Evolutionary conservation across 2,888 invertebrate species (phyloP).

Genomic region (Eristalis tenax): DNA sequence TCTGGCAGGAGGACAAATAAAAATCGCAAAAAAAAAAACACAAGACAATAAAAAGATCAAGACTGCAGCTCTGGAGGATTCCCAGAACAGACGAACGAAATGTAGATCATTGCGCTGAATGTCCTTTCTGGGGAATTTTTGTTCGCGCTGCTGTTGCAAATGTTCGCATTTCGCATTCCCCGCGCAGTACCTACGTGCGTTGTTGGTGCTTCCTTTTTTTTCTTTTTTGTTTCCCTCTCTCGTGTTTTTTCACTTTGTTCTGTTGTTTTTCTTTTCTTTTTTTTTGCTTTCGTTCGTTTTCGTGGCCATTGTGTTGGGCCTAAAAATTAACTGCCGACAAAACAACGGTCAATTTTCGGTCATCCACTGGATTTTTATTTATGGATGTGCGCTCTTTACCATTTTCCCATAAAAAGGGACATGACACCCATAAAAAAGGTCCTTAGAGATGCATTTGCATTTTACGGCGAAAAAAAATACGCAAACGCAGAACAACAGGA

Average conservation of each 20-base stretch:
- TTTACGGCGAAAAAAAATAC: conserved; percentile 67
- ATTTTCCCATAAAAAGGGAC: conserved; percentile 47
- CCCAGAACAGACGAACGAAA: conserved; percentile 38
- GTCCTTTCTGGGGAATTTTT: conserved; percentile 52
- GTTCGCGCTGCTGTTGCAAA: conserved; percentile 1
- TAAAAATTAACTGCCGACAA: conserved; percentile 65
- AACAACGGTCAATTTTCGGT: conserved; percentile 69
- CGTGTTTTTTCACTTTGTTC: not conserved
- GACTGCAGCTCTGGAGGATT: conserved; percentile 5
- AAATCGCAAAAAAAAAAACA: conserved; percentile 22
- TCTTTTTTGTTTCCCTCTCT: conserved; percentile 31
- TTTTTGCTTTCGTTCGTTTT: not conserved
- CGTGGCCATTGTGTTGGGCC: conserved; percentile 40
- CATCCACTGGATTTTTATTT: conserved; percentile 69
- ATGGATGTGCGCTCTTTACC: conserved; percentile 54
- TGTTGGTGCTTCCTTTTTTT: not conserved
- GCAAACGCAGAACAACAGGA: conserved; percentile 34
- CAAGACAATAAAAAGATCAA: not conserved
- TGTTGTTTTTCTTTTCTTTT: not conserved
- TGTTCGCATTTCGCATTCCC: conserved; percentile 53
- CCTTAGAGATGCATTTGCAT: conserved; percentile 71
- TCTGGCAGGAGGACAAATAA: conserved; percentile 14
- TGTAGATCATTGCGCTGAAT: conserved; percentile 32
- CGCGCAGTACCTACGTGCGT: not conserved
- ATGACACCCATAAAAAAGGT: conserved; percentile 65